phyloP scores from a whole-genome alignment of 2,888 invertebrate species.

The Sicus ferrugineus region DNA sequence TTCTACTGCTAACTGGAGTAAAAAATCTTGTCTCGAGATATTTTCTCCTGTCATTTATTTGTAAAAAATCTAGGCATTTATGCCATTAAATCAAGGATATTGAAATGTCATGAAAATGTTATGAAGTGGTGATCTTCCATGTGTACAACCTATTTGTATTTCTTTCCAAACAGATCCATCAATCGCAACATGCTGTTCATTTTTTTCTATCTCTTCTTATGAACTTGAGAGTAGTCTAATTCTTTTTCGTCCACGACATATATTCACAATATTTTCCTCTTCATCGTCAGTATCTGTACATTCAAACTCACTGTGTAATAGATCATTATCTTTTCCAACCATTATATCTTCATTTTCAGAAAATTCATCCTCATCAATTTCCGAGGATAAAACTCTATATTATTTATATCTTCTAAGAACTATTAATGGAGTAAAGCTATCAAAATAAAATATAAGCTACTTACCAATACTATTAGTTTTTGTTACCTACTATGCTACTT shows the following conservation, averaged over 20 bases:
- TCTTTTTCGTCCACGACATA: constrained; percentile 36
- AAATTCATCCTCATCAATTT: constrained; percentile 37
- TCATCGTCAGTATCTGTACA: constrained; percentile 35
- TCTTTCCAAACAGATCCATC: background rate
- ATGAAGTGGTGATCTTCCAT: no score
- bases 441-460: constrained; percentile 25
- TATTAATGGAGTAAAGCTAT: constrained; percentile 30
- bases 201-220: constrained; percentile 36
- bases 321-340: constrained; percentile 36
- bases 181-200: constrained; percentile 35
- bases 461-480: constrained; percentile 29
- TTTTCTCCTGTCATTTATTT: constrained; percentile 36
- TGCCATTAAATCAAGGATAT: no score
- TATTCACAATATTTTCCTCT: constrained; percentile 34
- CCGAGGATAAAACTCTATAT: constrained; percentile 39
- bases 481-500: background rate
- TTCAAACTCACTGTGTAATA: no score
- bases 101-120: no score
- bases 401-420: constrained; percentile 36
- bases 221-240: constrained; percentile 37
- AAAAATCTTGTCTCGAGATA: constrained; percentile 40
- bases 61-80: constrained; percentile 22
- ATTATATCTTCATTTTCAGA: constrained; percentile 39
- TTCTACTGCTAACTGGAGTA: constrained; percentile 40
- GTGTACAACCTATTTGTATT: constrained; percentile 29